Conservation (phyloP, 2,113 vertebrate species). For the Falco punctatus region DNA sequence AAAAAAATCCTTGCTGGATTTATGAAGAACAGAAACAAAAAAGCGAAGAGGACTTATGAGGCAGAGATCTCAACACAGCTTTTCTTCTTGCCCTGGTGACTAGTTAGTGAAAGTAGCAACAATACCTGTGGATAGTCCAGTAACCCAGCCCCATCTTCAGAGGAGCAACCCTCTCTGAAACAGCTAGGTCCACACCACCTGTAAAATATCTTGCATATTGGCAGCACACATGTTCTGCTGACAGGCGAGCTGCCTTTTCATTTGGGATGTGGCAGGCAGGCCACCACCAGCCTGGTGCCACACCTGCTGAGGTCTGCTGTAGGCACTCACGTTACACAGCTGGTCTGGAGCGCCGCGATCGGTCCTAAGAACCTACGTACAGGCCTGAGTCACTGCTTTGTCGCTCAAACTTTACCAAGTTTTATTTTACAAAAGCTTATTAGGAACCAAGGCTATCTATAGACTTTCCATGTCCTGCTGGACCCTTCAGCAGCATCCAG, state of each 20-base stretch:
- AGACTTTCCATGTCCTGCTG: neutral
- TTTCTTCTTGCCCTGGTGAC: neutral
- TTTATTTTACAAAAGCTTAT: neutral
- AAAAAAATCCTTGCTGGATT: neutral
- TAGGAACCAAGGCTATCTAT: neutral
- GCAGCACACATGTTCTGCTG: neutral
- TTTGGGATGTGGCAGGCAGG: neutral
- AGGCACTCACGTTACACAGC: neutral
- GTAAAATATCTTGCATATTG: neutral
- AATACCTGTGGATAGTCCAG: neutral
- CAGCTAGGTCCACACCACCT: neutral
- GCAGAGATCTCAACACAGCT: neutral
- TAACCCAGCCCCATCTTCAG: neutral
- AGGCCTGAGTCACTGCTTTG: neutral
- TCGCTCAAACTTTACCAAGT: neutral
- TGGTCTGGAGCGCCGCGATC: fast-evolving
- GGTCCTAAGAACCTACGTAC: neutral
- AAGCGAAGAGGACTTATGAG: neutral
- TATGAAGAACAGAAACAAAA: neutral
- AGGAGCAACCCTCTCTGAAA: neutral
- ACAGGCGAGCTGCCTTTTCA: neutral
- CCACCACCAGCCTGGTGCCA: neutral
- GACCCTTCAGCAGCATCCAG: neutral
- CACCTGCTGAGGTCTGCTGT: neutral
- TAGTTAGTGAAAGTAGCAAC: neutral